Percentiles rank a stretch among this genome's conserved stretches.
Conservation (phyloP, 2,888 invertebrate species). For the Sesia bembeciformis region DNA sequence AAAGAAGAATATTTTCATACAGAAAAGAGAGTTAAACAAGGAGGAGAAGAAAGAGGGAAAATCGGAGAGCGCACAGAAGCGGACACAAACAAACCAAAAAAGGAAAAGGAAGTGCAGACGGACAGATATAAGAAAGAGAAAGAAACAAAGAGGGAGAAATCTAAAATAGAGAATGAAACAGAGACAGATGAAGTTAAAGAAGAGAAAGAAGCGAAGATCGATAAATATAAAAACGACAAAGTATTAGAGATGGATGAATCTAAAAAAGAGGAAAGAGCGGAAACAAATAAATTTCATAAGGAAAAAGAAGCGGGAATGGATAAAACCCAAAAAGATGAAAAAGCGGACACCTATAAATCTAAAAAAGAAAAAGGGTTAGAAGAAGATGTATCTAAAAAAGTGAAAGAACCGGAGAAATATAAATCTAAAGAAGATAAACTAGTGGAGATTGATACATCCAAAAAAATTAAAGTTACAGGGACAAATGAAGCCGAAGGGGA, state of each 20-base stretch:
- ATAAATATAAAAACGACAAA: neutral
- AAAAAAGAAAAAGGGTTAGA: neutral
- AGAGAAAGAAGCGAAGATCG: neutral
- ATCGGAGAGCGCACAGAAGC: neutral
- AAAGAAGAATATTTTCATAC: neutral
- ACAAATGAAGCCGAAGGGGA: neutral
- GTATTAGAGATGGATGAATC: neutral
- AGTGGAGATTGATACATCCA: neutral
- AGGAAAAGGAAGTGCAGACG: neutral
- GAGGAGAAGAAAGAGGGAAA: neutral
- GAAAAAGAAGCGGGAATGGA: slow-evolving; percentile 1
- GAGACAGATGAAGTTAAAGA: neutral
- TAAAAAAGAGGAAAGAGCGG: neutral
- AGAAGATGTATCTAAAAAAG: neutral
- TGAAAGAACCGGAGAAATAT: neutral
- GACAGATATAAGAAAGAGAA: neutral
- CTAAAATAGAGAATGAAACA: neutral
- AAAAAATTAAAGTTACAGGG: neutral
- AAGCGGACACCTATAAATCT: neutral
- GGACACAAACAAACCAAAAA: neutral
- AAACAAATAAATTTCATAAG: neutral
- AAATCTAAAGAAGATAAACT: neutral
- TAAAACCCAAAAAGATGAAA: slow-evolving; percentile 1
- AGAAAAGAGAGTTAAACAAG: neutral
- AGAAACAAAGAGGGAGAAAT: neutral